Evolutionary conservation across 2,888 invertebrate genomes (phyloP), one percentile per base, ranked within the genome.

Genomic region (Drosophila aldrichi): DNA sequence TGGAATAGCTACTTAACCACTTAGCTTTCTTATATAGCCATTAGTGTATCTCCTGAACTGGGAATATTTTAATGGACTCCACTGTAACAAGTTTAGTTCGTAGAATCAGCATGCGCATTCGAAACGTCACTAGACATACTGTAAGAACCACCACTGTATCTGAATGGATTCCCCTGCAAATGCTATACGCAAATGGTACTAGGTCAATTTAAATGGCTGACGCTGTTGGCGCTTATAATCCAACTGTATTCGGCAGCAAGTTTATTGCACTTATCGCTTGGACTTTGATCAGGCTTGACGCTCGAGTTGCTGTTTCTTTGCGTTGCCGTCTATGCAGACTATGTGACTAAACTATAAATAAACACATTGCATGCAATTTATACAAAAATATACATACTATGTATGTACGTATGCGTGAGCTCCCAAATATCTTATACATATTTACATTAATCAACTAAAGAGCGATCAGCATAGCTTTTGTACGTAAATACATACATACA

Each of bases 221-320:
- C 36, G 72, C 62, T 82, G 77, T 82, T 29, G n/a, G n/a, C 8
- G 58, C 32, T 34, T 58, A 56, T 20, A 69, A 57, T 52, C 38
- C 70, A 49, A 61, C 57, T 57, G 63, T 77, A 61, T 61, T 69
- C 70, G 63, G 51, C 70, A 64, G 58, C 67, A 67, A 89, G 84
- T 84, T 84, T 87, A 89, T 72, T 84, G 84, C 89, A 89, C 89
- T 89, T 81, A 51, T 56, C 70, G 56, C 32, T 55, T 89, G 89
- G 89, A 84, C 84, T 84, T 84, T 89, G 87, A 56, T 61, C 79
- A 25, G 59, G 46, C 67, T 48, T 51, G 41, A 18, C 25, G 40
- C 14, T 44, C 2, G 29, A 29, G 7, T 41, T 18, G 18, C 34
- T 36, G 55, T 43, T 36, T 20, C 34, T 60, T 63, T 65, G 57